phyloP scores from a whole-genome alignment of 1,140 invertebrate genomes.

The Aphidius gifuensis region DNA sequence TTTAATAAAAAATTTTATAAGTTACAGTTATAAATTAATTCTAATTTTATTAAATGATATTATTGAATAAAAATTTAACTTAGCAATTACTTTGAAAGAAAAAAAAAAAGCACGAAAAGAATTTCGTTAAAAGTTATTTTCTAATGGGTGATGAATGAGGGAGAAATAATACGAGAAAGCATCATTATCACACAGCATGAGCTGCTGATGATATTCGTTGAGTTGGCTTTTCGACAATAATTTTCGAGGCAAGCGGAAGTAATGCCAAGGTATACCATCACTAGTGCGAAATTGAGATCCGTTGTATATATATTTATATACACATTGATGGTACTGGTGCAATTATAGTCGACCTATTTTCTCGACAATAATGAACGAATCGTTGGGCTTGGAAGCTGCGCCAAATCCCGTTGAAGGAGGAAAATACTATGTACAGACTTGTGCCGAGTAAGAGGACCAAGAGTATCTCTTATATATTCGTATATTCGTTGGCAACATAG shows the following conservation, averaged over 20 bases:
- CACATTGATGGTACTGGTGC: constrained; percentile 28
- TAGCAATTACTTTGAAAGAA: not conserved
- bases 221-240: no score
- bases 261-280: constrained; percentile 11
- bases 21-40: constrained; percentile 5
- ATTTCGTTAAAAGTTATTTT: constrained; percentile 11
- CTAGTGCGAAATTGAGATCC: constrained; percentile 22
- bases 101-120: not conserved
- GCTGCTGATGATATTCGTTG: no score
- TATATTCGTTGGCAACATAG: constrained; percentile 10
- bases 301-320: not conserved
- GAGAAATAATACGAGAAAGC: constrained; percentile 3
- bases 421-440: constrained; percentile 4
- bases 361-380: constrained; percentile 50
- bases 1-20: constrained; percentile 14
- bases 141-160: not conserved
- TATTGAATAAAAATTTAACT: constrained; percentile 6
- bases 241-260: not conserved
- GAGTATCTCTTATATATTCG: not conserved
- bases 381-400: constrained; percentile 38
- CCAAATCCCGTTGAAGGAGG: constrained; percentile 40
- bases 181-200: constrained; percentile 6
- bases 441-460: no score
- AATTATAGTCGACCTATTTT: constrained; percentile 54
- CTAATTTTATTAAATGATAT: not conserved